Evolutionary conservation across 2,797 vertebrate genomes (phyloP), one percentile per base, ranked within the genome.

Genomic region (Lophura swinhoii): DNA sequence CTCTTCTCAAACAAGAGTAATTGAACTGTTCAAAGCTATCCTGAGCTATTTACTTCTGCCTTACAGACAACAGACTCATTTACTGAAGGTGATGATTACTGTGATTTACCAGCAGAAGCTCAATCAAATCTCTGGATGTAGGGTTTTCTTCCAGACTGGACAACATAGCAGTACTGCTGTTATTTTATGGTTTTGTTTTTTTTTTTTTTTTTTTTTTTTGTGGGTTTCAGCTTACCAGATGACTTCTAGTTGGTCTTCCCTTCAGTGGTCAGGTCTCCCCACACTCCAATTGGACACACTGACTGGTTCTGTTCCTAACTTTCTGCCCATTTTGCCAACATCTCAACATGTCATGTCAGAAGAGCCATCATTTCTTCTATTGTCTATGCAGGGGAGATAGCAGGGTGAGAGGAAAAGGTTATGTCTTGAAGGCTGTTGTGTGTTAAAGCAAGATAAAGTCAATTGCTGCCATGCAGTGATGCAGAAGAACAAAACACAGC

Each of bases 51-150:
- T 94, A 31, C 74, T 15, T 88, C 39, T 56, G 2, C 22, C 26
- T 86, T 90, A 83, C 56, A 87, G 67, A 68, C 21, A 85, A 51
- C 70, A 80, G 73, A 70, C 20, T 31, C 53, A 18, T 14, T 14
- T 90, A 87, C 59, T 81, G 73, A 78, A 92, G 85, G 74, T 89
- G 76, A 53, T 93, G 49, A 91, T 88, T 91, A 77, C 48, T 58
- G 14, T 44, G 72, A 87, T 44, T 94, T 94, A 60, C 59, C 76
- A 95, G 82, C 43, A 93, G 90, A 66, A 87, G 58, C 76, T 94
- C 82, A 78, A 35, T 88, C 80, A 80, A 83, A 72, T 70, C 84
- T 84, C 70, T 63, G 39, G 17, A 68, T 91, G 46, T 62, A 63
- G n/a, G 29, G 35, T 91, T 94, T 87, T 43, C 21, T 83, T 93